A percentile compares a stretch with the other conserved stretches of the same genome.
phyloP scores from a whole-genome alignment of 2,113 vertebrate genomes.

The Phylloscopus whistleri region DNA sequence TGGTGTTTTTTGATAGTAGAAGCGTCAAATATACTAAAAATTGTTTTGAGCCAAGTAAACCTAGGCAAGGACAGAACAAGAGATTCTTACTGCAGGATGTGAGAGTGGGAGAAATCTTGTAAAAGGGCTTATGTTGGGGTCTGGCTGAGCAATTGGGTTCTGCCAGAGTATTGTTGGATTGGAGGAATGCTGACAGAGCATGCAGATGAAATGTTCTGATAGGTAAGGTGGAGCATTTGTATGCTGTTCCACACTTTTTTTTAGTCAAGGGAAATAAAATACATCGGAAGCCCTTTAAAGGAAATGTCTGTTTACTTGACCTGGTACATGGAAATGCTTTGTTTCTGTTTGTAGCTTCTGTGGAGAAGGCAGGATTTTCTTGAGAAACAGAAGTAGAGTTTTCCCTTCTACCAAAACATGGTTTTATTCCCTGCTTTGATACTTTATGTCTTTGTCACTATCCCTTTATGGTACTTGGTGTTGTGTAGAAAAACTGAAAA shows the following conservation, averaged over 20 bases:
- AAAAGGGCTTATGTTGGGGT: neutral
- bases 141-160: neutral
- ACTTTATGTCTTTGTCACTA: rapidly evolving
- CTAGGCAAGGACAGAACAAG: neutral
- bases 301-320: slow-evolving; percentile 14
- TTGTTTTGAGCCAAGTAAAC: neutral
- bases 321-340: neutral
- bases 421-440: neutral
- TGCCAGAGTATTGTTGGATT: neutral
- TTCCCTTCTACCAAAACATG: neutral
- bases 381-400: neutral
- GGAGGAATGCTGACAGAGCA: neutral
- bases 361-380: neutral
- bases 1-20: neutral
- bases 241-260: neutral
- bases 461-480: neutral
- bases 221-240: neutral
- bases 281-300: neutral
- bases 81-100: neutral
- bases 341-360: neutral
- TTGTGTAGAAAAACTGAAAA: neutral
- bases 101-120: neutral
- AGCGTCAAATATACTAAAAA: rapidly evolving
- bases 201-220: neutral
- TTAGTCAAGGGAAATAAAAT: neutral